These are phyloP conservation scores for Danio jaintianensis DNA, from an alignment of 2,797 vertebrate species.

Conservation along the genomic window DNA sequence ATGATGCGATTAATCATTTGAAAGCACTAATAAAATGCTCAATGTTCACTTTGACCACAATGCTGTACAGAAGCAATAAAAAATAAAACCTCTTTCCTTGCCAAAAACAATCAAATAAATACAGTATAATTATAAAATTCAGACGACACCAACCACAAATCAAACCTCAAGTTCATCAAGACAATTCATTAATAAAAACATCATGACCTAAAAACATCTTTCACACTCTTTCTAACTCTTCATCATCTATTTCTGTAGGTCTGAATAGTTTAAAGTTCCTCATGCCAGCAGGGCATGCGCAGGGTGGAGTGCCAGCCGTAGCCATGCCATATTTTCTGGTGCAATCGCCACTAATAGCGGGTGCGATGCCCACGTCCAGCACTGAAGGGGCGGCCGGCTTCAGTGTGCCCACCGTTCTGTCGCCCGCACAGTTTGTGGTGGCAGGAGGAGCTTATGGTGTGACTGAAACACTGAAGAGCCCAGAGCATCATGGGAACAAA, in stretches of 20 bases:
- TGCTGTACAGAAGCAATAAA: too few species aligned
- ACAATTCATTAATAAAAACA: too few species aligned
- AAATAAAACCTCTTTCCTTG: too few species aligned
- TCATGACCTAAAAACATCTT: too few species aligned
- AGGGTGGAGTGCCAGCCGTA: constrained; percentile 76
- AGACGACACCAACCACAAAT: too few species aligned
- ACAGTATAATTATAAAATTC: too few species aligned
- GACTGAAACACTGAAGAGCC: constrained; percentile 69
- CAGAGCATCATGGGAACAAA: constrained; percentile 67
- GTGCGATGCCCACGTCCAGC: constrained; percentile 63
- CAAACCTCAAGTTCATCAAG: too few species aligned
- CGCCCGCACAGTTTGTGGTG: constrained; percentile 78
- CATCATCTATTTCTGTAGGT: neutral
- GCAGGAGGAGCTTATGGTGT: constrained; percentile 72
- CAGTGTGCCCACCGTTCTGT: constrained; percentile 74
- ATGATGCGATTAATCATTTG: too few species aligned
- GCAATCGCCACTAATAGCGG: constrained; percentile 79
- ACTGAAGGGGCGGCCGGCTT: constrained; percentile 69
- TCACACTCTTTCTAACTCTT: neutral
- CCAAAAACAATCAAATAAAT: too few species aligned
- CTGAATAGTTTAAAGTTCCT: constrained; percentile 84
- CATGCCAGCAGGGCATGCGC: constrained; percentile 77
- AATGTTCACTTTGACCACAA: too few species aligned
- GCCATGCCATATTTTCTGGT: constrained; percentile 87
- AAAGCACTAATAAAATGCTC: too few species aligned